phyloP scores from a whole-genome alignment of 2,888 invertebrate species.

The Eucera pruinosa region DNA sequence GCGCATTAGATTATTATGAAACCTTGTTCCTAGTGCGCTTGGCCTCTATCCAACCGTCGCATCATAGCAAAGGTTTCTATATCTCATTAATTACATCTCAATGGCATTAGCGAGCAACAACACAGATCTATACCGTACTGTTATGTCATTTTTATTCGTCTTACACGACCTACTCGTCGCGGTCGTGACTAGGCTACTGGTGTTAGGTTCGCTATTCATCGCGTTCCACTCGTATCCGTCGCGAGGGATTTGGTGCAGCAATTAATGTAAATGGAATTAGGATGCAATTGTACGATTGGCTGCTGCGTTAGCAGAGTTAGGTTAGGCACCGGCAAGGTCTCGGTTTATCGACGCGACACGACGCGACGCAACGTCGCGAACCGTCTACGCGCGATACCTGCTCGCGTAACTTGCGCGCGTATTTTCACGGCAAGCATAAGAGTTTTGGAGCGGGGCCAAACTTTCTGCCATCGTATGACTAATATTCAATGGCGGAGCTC shows the following conservation, averaged over 20 bases:
- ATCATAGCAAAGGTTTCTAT: conserved; percentile 34
- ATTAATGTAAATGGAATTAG: too few species aligned
- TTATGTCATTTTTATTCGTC: conserved; percentile 13
- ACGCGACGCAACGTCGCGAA: conserved; percentile 6
- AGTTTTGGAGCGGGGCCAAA: conserved; percentile 60
- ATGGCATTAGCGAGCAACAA: conserved; percentile 18
- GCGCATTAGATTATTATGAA: conserved; percentile 54
- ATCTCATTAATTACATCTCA: conserved; percentile 37
- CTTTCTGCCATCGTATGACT: conserved; percentile 61
- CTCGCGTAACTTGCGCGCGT: conserved; percentile 19
- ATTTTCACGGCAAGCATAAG: conserved; percentile 47
- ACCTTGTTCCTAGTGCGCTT: conserved; percentile 51
- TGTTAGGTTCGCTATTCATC: background rate
- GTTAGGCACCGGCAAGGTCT: conserved; percentile 31
- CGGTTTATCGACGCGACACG: conserved; percentile 21
- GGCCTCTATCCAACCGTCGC: conserved; percentile 44
- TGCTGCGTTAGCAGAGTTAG: conserved; percentile 32
- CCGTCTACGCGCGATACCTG: conserved; percentile 16
- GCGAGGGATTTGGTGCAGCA: too few species aligned
- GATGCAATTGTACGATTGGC: background rate
- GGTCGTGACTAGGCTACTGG: background rate
- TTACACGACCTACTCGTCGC: background rate
- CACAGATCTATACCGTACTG: background rate
- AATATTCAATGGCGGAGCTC: conserved; percentile 61
- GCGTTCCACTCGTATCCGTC: background rate